Conservation (phyloP, 2,113 vertebrate genomes). For the Pelodiscus sinensis region DNA sequence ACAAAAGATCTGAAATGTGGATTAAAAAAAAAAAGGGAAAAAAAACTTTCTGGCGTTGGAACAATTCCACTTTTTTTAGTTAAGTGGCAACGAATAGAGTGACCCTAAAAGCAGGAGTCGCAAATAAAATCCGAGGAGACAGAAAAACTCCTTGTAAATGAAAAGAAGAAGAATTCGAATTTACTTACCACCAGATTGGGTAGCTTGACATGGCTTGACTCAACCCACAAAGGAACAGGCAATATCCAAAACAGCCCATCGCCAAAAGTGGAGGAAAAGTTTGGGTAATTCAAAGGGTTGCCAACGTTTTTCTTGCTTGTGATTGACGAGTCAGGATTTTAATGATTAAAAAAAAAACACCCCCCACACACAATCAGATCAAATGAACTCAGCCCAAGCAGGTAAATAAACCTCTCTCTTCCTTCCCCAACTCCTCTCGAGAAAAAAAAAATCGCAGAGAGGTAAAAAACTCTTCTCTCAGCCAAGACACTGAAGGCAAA, state of each 20-base stretch:
- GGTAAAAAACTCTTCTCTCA: conserved; percentile 68
- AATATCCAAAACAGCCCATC: conserved; percentile 90
- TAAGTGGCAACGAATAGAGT: conserved; percentile 66
- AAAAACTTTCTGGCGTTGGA: conserved; percentile 66
- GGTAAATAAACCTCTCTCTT: conserved; percentile 50
- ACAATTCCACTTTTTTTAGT: conserved; percentile 69
- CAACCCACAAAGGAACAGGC: conserved; percentile 87
- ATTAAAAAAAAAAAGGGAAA: conserved; percentile 15
- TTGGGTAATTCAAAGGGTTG: conserved; percentile 46
- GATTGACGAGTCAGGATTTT: conserved; percentile 48
- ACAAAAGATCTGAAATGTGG: conserved; percentile 68
- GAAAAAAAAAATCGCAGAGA: conserved; percentile 45
- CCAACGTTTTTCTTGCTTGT: conserved; percentile 54
- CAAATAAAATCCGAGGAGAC: conserved; percentile 24
- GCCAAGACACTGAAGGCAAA: conserved; percentile 80
- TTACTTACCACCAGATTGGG: conserved; percentile 94
- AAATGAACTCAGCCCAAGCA: conserved; percentile 50
- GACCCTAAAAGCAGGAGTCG: conserved; percentile 53
- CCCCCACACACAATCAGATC: background rate
- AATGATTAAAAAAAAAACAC: background rate
- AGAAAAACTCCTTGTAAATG: background rate
- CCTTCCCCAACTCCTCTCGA: conserved; percentile 70
- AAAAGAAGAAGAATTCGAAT: conserved; percentile 34
- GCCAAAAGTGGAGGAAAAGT: conserved; percentile 80
- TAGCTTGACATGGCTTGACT: conserved; percentile 88